Evolutionary conservation across 1,140 invertebrate species (phyloP).

Genomic region (Drosophila ogumai): DNA sequence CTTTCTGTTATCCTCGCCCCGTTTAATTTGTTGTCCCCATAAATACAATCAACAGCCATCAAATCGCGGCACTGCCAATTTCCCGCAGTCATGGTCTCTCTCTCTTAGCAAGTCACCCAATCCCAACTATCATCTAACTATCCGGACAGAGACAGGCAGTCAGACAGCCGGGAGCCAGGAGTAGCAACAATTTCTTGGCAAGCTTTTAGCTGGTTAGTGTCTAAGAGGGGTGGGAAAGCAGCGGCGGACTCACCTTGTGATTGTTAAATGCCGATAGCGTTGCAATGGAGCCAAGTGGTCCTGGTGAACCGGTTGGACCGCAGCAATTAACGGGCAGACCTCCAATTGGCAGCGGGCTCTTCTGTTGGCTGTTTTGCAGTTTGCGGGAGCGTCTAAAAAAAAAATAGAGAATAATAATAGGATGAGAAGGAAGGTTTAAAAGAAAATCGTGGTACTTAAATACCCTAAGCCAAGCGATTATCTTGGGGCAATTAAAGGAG

Average conservation of each 20-base stretch:
- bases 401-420: neutral
- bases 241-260: conserved; percentile 87
- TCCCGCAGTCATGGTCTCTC: conserved; percentile 45
- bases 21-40: conserved; percentile 60
- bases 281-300: conserved; percentile 93
- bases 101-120: conserved; percentile 4
- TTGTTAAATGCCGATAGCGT: conserved; percentile 91
- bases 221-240: neutral
- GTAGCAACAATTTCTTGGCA: conserved; percentile 58
- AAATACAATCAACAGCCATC: conserved; percentile 59
- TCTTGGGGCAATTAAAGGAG: neutral
- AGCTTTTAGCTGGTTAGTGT: neutral
- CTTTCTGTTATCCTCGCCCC: conserved; percentile 7
- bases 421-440: neutral
- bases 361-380: conserved; percentile 90
- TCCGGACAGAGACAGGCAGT: conserved; percentile 10
- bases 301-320: conserved; percentile 90
- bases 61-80: conserved; percentile 77
- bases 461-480: conserved; percentile 16
- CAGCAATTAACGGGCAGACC: conserved; percentile 91
- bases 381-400: conserved; percentile 88
- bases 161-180: conserved; percentile 29
- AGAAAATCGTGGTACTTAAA: conserved; percentile 12
- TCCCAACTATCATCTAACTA: conserved; percentile 21
- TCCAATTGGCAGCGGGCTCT: conserved; percentile 89